phyloP scores from a whole-genome alignment of 2,797 vertebrate genomes.

The Kryptolebias ocellatus region DNA sequence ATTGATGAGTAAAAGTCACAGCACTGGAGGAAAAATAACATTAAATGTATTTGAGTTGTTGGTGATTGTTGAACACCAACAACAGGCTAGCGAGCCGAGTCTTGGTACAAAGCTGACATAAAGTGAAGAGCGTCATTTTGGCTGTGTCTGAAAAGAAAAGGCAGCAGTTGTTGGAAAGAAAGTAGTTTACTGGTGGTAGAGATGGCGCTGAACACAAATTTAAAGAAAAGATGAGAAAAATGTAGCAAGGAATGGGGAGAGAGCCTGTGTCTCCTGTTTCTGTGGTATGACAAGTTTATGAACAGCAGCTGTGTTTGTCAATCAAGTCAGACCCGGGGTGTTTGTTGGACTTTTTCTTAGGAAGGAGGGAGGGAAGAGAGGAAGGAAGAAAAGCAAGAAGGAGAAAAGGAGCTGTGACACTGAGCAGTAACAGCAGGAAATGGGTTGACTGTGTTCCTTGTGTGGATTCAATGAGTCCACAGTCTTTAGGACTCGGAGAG shows the following conservation, averaged over 20 bases:
- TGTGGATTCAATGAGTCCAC: slow-evolving; percentile 79
- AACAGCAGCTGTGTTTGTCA: slow-evolving; percentile 86
- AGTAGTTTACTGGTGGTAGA: slow-evolving; percentile 54
- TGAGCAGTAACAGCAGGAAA: slow-evolving; percentile 70
- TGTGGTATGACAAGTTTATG: slow-evolving; percentile 80
- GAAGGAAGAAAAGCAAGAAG: slow-evolving; percentile 37
- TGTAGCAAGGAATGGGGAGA: slow-evolving; percentile 25
- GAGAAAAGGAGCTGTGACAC: slow-evolving; percentile 63
- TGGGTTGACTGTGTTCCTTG: slow-evolving; percentile 75
- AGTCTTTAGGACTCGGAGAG: slow-evolving; percentile 77
- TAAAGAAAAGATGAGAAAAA: slow-evolving; percentile 23
- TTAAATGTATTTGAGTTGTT: slow-evolving; percentile 37
- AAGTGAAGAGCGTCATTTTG: slow-evolving; percentile 38
- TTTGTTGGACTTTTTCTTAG: slow-evolving; percentile 72
- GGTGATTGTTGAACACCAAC: slow-evolving; percentile 60
- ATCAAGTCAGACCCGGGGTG: slow-evolving; percentile 80
- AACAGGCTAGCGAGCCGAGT: slow-evolving; percentile 51
- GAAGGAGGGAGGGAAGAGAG: slow-evolving; percentile 43
- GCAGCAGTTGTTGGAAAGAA: slow-evolving; percentile 47
- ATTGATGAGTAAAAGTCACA: slow-evolving; percentile 66
- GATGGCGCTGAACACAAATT: slow-evolving; percentile 52
- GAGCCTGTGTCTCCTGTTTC: slow-evolving; percentile 61
- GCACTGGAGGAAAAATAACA: slow-evolving; percentile 54
- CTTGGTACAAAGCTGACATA: slow-evolving; percentile 62
- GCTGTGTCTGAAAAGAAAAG: slow-evolving; percentile 37